phyloP scores from a whole-genome alignment of 2,888 invertebrate genomes.

The Orthosia incerta region DNA sequence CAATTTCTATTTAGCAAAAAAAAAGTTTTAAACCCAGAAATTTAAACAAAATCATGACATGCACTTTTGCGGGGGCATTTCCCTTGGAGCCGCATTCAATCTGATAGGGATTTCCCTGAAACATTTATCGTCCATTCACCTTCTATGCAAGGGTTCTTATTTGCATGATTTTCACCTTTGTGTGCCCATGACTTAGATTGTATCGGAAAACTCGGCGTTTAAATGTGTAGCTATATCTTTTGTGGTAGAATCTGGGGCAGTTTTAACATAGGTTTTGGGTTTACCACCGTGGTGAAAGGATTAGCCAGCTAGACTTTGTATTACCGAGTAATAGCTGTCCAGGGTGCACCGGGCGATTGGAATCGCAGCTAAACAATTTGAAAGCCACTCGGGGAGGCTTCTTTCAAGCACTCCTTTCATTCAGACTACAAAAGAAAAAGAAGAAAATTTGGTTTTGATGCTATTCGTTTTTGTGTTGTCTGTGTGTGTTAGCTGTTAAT shows the following conservation, averaged over 20 bases:
- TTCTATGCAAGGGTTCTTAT: constrained; percentile 24
- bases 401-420: too few species aligned
- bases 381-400: too few species aligned
- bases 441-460: not conserved
- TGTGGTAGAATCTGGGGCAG: not conserved
- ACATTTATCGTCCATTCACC: constrained; percentile 38
- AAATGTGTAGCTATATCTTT: constrained; percentile 7
- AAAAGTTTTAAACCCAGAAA: not conserved
- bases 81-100: too few species aligned
- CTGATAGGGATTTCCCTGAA: constrained; percentile 27
- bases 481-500: not conserved
- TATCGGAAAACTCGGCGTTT: constrained; percentile 30
- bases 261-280: not conserved
- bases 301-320: too few species aligned
- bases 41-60: too few species aligned
- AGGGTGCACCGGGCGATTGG: too few species aligned
- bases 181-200: constrained; percentile 20
- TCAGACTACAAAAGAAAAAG: too few species aligned
- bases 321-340: too few species aligned
- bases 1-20: not conserved
- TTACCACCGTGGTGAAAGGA: too few species aligned
- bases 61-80: too few species aligned
- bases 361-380: too few species aligned
- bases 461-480: not conserved
- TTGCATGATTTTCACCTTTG: constrained; percentile 52